Evolutionary conservation across 2,113 vertebrate species (phyloP).

Genomic region (Elanus axillaris): DNA sequence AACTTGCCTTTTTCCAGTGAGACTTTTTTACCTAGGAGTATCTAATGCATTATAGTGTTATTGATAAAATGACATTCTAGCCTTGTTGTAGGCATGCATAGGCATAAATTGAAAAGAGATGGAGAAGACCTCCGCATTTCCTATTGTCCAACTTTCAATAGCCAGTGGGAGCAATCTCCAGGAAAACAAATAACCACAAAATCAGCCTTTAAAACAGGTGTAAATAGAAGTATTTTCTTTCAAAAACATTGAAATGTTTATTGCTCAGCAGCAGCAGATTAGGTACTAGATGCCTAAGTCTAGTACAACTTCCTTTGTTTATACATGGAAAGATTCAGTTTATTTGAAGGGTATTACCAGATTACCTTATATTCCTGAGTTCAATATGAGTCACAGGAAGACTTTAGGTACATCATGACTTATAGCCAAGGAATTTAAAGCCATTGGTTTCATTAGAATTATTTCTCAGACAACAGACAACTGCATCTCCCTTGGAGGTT

Average conservation of each 20-base stretch:
- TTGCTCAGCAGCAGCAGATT: background rate
- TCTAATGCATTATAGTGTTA: background rate
- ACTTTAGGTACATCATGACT: background rate
- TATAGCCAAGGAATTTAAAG: background rate
- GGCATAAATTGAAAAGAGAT: background rate
- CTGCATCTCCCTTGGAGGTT: background rate
- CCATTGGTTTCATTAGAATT: background rate
- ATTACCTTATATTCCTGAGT: background rate
- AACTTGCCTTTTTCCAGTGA: background rate
- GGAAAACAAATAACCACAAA: background rate
- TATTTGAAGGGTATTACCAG: background rate
- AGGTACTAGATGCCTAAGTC: background rate
- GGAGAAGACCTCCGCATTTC: background rate
- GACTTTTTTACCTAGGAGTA: background rate
- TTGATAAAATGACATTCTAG: background rate
- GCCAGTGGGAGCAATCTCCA: background rate
- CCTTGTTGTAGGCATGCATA: background rate
- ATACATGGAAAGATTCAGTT: background rate
- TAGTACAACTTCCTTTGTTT: background rate
- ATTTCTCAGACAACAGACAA: too few species aligned
- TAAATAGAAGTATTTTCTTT: background rate
- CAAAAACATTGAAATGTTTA: background rate
- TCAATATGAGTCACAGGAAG: background rate
- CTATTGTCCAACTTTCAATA: background rate
- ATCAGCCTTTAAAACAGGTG: background rate